Base-by-base conservation (phyloP, 2,797 vertebrate species). In the Hyperoplus immaculatus region DNA sequence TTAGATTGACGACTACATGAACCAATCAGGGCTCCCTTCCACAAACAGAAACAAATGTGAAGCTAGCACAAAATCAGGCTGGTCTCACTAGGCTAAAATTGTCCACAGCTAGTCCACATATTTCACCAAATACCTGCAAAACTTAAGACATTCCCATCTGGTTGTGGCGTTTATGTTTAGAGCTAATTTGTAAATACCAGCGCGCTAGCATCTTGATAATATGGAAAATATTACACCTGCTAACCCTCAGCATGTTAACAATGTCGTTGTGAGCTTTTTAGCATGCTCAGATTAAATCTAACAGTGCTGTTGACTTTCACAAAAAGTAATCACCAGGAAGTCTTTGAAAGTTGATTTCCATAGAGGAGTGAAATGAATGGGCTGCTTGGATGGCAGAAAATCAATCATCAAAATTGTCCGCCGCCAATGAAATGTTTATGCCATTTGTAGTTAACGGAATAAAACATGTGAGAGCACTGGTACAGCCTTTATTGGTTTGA, bases 391-490 rank as follows among this genome's bases (percentile, higher is more conserved):
- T 45, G 55, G 36, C 46, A 8, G 13, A 21, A 69, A 60, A 61
- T 51, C 61, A 77, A 16, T 42, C 13, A 60, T 57, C 9, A 60
- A 68, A 53, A 62, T 59, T 60, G 56, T 65, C 46, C 29, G 41
- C 41, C 42, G 13, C 13, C 21, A 39, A 53, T 73, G 42, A 69
- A 76, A 76, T 18, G 36, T 60, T 57, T 29, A 16, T 16, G 10
- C 16, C 42, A 38, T 43, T 42, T 54, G 53, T 45, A 36, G n/a
- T 50, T 9, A 47, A 59, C 41, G 64, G 55, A 83, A 60, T 62
- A 66, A 70, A 70, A 66, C 13, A 78, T 69, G 42, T 38, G 68
- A n/a, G 57, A n/a, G 8, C 59, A 12, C 63, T 55, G 54, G 6
- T 42, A 45, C 2, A 6, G 3, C 39, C 10, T 39, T 73, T 64